Base-by-base conservation (phyloP, 2,797 vertebrate genomes). In the Hemitrygon akajei region DNA sequence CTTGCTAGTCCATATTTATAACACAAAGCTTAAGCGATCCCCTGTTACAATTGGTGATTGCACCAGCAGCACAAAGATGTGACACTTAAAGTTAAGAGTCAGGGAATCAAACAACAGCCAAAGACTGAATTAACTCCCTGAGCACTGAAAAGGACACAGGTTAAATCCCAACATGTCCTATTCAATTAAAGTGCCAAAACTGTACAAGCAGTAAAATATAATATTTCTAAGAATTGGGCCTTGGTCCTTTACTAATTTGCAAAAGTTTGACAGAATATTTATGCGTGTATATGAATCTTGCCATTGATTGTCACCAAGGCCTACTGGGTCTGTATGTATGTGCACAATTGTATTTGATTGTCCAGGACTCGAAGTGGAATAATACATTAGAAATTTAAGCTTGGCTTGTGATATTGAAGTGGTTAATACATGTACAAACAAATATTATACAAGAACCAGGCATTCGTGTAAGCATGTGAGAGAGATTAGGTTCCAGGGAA, bases 21-120 rank as follows among this genome's bases (percentile, higher is more conserved):
- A 84, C 58, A 11, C 25, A 58, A 84, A 58, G 58, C 25, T 47
- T 58, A 58, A 58, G 47, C 58, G 2, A 27, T 58, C 25, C 25
- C 47, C 58, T 12, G 3, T 30, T 84, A 14, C 25, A 56, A 9
- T 56, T 27, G 66, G 80, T 30, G 47, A 84, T 30, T 30, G 25
- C 1, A 56, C 47, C 25, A 58, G 10, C 22, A 58, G 56, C 25
- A 60, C 22, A 58, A 58, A 58, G 58, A 56, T 56, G 80, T 81
- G 7, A 58, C 40, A 84, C 18, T 58, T 11, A 82, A 27, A 84
- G 40, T 58, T 56, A 58, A 58, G 22, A 10, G 10, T 58, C 47
- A 84, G 25, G 22, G 81, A 84, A 84, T 58, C 81, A 84, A 84
- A 84, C 25, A 89, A 84, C 47, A 89, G n/a, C 86, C 86, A 89